A percentile compares a stretch with the other conserved stretches of the same genome.
Evolutionary conservation across 1,140 invertebrate genomes (phyloP).

Genomic region (Trialeurodes vaporariorum): DNA sequence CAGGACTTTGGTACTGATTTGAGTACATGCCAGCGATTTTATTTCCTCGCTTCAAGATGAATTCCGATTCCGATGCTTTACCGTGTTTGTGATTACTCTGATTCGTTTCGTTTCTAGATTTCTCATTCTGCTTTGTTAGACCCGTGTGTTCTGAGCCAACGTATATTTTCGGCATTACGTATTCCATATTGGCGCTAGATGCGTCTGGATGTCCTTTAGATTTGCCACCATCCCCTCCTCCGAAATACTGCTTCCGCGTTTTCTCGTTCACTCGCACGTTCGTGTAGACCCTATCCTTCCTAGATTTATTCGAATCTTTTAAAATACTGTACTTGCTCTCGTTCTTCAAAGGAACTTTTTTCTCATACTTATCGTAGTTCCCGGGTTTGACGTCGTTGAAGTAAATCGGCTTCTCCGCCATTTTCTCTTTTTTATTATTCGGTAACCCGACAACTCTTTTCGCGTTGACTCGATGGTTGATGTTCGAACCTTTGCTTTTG

Average conservation of each 20-base stretch:
- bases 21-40: constrained; percentile 48
- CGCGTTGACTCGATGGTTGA: too few relatives aligned
- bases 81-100: background rate
- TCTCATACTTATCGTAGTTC: background rate
- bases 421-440: constrained; percentile 15
- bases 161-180: constrained; percentile 15
- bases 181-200: constrained; percentile 18
- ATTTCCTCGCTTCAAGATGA: constrained; percentile 45
- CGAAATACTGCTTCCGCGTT: constrained; percentile 7
- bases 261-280: background rate
- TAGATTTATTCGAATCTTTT: background rate
- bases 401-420: constrained; percentile 14
- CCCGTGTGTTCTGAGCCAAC: constrained; percentile 7
- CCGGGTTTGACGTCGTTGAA: constrained; percentile 19
- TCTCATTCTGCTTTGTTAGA: constrained; percentile 12
- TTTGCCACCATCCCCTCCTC: constrained; percentile 2
- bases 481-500: too few relatives aligned
- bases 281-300: background rate
- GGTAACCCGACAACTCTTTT: too few relatives aligned
- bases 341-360: background rate
- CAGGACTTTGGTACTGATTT: constrained; percentile 35
- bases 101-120: constrained; percentile 10
- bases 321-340: background rate
- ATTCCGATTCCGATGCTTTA: constrained; percentile 20
- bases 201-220: constrained; percentile 3